phyloP scores from a whole-genome alignment of 1,140 invertebrate species.

The Polypedilum vanderplanki region DNA sequence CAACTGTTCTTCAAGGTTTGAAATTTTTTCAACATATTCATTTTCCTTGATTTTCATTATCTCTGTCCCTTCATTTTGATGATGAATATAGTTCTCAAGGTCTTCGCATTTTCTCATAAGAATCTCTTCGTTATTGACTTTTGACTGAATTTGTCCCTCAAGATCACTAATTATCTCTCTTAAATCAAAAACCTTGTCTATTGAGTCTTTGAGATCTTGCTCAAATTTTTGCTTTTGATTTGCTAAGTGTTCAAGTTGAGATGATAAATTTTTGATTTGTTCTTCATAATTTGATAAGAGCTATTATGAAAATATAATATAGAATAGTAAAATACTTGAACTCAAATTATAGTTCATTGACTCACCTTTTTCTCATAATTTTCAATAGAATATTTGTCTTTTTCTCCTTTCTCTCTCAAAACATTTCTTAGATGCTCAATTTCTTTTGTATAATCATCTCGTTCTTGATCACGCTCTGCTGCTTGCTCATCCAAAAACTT shows the following conservation, averaged over 20 bases:
- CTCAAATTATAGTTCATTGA: background rate
- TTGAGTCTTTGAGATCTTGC: conserved; percentile 57
- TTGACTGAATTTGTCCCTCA: conserved; percentile 61
- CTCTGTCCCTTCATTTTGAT: conserved; percentile 51
- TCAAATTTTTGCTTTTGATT: conserved; percentile 53
- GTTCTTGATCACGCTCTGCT: conserved; percentile 64
- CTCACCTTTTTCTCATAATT: conserved; percentile 50
- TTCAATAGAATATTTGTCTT: conserved; percentile 50
- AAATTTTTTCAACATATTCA: conserved; percentile 48
- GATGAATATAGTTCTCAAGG: conserved; percentile 45
- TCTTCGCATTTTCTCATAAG: conserved; percentile 40
- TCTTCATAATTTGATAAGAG: conserved; percentile 46
- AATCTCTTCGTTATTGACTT: conserved; percentile 45
- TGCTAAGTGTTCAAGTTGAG: conserved; percentile 52
- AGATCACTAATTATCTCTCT: conserved; percentile 68
- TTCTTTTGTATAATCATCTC: conserved; percentile 64
- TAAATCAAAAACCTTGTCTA: conserved; percentile 63
- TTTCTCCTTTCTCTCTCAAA: conserved; percentile 47
- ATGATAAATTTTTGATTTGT: conserved; percentile 60
- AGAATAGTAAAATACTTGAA: background rate
- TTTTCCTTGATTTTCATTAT: conserved; percentile 47
- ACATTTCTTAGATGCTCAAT: conserved; percentile 54
- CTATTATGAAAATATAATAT: background rate
- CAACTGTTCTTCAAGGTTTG: conserved; percentile 51
- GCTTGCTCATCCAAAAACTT: conserved; percentile 75